A percentile compares a stretch with the other conserved stretches of the same genome.
Conservation (phyloP, 1,140 invertebrate species). For the Eumaeus atala region DNA sequence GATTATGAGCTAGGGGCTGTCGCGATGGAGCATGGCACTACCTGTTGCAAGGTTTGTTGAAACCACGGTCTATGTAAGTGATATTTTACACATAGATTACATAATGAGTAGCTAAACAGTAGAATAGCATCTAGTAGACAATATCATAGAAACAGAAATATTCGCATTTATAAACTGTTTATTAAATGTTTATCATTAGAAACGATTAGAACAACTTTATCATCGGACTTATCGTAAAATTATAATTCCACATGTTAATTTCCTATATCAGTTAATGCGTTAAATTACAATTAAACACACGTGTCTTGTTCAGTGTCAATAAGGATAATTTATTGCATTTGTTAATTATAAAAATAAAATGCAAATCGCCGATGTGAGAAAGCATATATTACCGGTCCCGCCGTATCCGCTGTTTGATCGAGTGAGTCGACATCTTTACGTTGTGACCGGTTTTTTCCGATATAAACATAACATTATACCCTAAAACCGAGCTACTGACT, state of each 20-base stretch:
- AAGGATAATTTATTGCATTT: not conserved
- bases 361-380: constrained; percentile 1
- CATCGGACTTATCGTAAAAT: not conserved
- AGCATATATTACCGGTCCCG: not conserved
- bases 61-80: no score
- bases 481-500: no score
- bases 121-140: not conserved
- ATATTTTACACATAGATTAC: no score
- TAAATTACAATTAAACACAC: not conserved
- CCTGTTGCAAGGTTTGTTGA: no score
- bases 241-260: not conserved
- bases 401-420: constrained; percentile 2
- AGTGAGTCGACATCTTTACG: not conserved
- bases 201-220: constrained; percentile 3
- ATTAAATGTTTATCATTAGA: constrained; percentile 7
- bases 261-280: not conserved
- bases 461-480: no score
- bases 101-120: no score
- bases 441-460: no score
- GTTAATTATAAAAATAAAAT: not conserved
- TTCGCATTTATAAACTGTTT: not conserved
- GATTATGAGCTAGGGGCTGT: no score
- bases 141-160: not conserved
- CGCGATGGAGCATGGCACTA: no score
- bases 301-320: not conserved